A percentile compares a stretch with the other conserved stretches of the same genome.
phyloP scores from a whole-genome alignment of 2,113 vertebrate genomes.

The Lepisosteus oculatus region DNA sequence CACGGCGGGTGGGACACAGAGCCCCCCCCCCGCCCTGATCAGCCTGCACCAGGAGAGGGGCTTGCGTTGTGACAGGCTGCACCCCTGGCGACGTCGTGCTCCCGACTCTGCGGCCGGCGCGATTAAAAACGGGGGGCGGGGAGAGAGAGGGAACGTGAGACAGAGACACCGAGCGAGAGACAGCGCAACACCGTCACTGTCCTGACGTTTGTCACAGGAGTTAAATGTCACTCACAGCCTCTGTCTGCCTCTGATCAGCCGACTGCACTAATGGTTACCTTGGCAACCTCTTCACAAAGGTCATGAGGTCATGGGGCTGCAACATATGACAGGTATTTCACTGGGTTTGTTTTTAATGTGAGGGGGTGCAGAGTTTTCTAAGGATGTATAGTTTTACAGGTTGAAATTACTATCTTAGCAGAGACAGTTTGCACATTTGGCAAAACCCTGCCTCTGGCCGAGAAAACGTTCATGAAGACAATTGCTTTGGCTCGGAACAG shows the following conservation, averaged over 20 bases:
- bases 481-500: too few relatives aligned
- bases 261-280: slow-evolving; percentile 12
- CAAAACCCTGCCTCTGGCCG: too few relatives aligned
- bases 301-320: slow-evolving; percentile 3
- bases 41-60: too few relatives aligned
- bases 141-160: neutral
- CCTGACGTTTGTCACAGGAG: neutral
- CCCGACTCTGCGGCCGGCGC: too few relatives aligned
- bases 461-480: too few relatives aligned
- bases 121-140: too few relatives aligned
- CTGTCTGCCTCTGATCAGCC: neutral
- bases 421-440: too few relatives aligned
- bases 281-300: slow-evolving; percentile 8
- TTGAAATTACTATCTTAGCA: neutral
- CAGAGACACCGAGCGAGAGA: neutral
- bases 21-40: too few relatives aligned
- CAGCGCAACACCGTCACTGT: slow-evolving; percentile 6
- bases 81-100: too few relatives aligned
- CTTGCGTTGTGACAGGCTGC: too few relatives aligned
- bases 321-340: neutral
- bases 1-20: too few relatives aligned
- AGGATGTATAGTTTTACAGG: neutral
- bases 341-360: neutral
- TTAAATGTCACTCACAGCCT: slow-evolving; percentile 6
- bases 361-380: neutral